Conservation (phyloP, 2,888 invertebrate species). For the Amphipoea oculea region DNA sequence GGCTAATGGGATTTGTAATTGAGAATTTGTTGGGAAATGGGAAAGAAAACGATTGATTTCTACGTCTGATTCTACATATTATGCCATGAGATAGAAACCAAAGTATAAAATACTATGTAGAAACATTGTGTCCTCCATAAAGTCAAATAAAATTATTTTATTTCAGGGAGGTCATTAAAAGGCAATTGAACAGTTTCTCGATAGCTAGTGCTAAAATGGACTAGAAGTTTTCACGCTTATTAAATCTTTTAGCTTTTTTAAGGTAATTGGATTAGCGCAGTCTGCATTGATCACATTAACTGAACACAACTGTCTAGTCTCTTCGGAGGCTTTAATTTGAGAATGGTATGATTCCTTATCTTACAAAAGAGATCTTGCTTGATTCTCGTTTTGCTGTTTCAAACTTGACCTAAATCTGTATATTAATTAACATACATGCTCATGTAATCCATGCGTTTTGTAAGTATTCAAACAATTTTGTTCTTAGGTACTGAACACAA, state of each 20-base stretch:
- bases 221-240: no score
- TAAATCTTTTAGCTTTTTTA: not conserved
- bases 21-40: slow-evolving; percentile 5
- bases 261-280: not conserved
- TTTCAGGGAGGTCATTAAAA: not conserved
- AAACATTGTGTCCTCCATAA: not conserved
- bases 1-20: slow-evolving; percentile 26
- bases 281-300: not conserved
- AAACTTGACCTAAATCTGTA: slow-evolving; percentile 25
- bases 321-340: not conserved
- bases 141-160: not conserved
- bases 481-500: slow-evolving; percentile 19
- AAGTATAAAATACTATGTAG: no score
- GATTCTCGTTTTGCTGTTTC: not conserved
- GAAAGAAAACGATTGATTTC: not conserved
- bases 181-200: not conserved
- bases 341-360: not conserved
- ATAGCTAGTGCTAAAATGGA: not conserved
- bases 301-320: not conserved
- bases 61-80: not conserved
- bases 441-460: slow-evolving; percentile 29
- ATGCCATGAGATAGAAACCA: not conserved
- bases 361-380: slow-evolving; percentile 2
- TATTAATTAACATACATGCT: not conserved
- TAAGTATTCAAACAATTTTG: slow-evolving; percentile 36